phyloP scores from a whole-genome alignment of 2,888 invertebrate species.

The Synanthedon vespiformis region DNA sequence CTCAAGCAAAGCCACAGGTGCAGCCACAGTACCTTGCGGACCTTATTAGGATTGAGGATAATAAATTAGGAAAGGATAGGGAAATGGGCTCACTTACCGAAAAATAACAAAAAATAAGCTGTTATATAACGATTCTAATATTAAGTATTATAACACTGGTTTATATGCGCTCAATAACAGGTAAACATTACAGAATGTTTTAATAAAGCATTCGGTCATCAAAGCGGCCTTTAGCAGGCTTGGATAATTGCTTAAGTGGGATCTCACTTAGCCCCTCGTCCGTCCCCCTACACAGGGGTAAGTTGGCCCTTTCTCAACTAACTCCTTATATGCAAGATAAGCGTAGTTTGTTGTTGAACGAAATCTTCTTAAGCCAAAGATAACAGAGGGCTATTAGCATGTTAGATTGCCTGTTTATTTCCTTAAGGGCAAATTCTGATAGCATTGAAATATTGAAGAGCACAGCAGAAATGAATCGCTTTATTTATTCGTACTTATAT shows the following conservation, averaged over 20 bases:
- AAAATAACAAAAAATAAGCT: too few species aligned
- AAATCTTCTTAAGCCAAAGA: slow-evolving; percentile 43
- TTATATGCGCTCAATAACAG: too few species aligned
- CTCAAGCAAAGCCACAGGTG: too few species aligned
- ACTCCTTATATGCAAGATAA: slow-evolving; percentile 31
- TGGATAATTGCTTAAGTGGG: slow-evolving; percentile 39
- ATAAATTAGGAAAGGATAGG: too few species aligned
- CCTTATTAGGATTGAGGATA: too few species aligned
- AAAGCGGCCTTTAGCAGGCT: slow-evolving; percentile 11
- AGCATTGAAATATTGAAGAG: neutral
- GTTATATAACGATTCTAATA: too few species aligned
- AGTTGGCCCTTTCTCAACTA: slow-evolving; percentile 17
- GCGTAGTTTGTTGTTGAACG: slow-evolving; percentile 33
- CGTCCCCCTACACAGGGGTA: slow-evolving; percentile 8
- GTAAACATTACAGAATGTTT: neutral
- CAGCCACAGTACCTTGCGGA: too few species aligned
- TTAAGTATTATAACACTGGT: too few species aligned
- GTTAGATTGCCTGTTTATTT: slow-evolving; percentile 21
- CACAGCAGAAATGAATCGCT: too few species aligned
- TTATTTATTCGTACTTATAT: too few species aligned
- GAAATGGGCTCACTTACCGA: too few species aligned
- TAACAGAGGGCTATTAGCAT: slow-evolving; percentile 41
- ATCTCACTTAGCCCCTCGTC: slow-evolving; percentile 23
- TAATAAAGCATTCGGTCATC: slow-evolving; percentile 4
- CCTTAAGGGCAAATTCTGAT: slow-evolving; percentile 12